Base-by-base conservation (phyloP, 2,888 invertebrate genomes). In the Ypsolopha sequella region DNA sequence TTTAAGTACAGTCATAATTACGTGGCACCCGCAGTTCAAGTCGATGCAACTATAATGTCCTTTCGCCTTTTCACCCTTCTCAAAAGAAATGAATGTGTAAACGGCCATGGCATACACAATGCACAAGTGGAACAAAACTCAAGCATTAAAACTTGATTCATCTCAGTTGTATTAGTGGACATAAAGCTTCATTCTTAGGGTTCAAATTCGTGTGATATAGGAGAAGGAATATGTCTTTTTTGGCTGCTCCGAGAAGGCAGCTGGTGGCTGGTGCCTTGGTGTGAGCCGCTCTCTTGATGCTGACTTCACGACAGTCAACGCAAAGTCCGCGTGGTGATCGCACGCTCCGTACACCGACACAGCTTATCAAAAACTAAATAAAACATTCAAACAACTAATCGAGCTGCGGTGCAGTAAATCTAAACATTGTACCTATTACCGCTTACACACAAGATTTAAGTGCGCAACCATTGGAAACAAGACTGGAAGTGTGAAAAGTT, bases 21-120 rank as follows among this genome's bases (percentile, higher is more conserved):
- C 45, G n/a, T 46, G 11, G 46, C 35, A 35, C n/a, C 43, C 43
- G 43, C 47, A 33, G 11, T 58, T 60, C 60, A 62, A 65, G 57
- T 59, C 64, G 36, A 36, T 47, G 36, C 36, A 47, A 47, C n/a
- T n/a, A 36, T 47, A 55, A 68, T 76, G 73, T 81, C 81, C 80
- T 80, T 80, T 82, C 77, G 79, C 75, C 79, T 80, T 80, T 81
- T 79, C 80, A 76, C 79, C 70, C 65, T 55, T 63, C 63, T 71
- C 64, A 68, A 72, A 80, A 80, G 78, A 81, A 80, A 80, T 79
- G 77, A 80, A 80, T 13, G 43, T 70, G 70, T 74, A 70, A 70
- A 79, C 76, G 74, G 64, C 79, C 73, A 65, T 74, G 73, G 76
- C 76, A 76, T 71, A 78, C 75, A 76, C 76, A 70, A 70, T 72